Evolutionary conservation across 2,888 invertebrate genomes (phyloP).

Genomic region (Cerastis rubricosa): DNA sequence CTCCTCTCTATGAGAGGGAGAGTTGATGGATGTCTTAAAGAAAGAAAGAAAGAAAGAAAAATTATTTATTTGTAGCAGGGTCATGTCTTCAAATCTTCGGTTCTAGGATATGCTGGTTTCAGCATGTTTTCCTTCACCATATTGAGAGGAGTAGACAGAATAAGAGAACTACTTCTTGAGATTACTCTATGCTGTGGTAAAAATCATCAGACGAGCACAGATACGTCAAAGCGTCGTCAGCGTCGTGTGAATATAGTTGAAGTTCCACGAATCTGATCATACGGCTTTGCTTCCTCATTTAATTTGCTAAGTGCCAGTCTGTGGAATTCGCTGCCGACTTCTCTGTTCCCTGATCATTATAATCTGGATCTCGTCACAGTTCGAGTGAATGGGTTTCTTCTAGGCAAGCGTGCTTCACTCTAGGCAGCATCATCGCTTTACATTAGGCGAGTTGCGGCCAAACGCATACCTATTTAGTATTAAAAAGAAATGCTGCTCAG

Average conservation of each 20-base stretch:
- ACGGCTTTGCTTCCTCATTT: not conserved
- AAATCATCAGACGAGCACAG: not conserved
- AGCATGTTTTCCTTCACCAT: not conserved
- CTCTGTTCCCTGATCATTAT: not conserved
- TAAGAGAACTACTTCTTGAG: not conserved
- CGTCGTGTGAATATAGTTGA: not conserved
- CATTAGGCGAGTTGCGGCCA: too few relatives aligned
- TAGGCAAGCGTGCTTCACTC: not conserved
- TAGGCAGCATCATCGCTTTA: not conserved
- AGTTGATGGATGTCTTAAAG: too few relatives aligned
- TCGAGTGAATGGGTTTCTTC: not conserved
- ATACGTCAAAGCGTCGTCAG: not conserved
- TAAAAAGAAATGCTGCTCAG: not conserved
- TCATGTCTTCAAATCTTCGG: not conserved
- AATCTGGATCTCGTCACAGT: not conserved
- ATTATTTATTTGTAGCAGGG: too few relatives aligned
- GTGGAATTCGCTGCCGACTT: not conserved
- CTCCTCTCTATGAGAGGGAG: not conserved
- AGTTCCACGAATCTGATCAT: not conserved
- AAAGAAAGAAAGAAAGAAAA: too few relatives aligned
- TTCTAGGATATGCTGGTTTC: not conserved
- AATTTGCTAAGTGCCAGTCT: not conserved
- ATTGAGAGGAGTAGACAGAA: not conserved
- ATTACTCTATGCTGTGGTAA: not conserved
- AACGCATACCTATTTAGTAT: not conserved